Base-by-base conservation (phyloP, 1,140 invertebrate species). In the Phymastichus coffea region DNA sequence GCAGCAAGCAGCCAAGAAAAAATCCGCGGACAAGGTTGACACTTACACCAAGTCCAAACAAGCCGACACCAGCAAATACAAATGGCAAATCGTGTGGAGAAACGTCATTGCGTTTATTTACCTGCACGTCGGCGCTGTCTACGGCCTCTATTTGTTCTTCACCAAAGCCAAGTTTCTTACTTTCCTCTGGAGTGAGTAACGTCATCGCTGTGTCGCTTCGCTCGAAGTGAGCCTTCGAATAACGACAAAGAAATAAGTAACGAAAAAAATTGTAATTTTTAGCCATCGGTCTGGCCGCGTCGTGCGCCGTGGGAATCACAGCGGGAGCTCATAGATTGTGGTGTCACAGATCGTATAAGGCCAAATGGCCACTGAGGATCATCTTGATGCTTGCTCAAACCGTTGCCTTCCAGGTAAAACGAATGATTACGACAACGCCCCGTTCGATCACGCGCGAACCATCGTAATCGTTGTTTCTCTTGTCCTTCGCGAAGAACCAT, bases 281-380 rank as follows among this genome's bases (percentile, higher is more conserved):
- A 82, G 78, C 40, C 20, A 2, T 76, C 0, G 8, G 68, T 1
- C 8, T 80, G 1, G 79, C 78, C 0, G 22, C 63, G 0, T 59
- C 78, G 17, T 80, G 81, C 1, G 90, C 80, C 1, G 63, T 91
- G 53, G 90, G 90, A 0, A 84, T 96, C 19, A 96, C 94, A 10
- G 94, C 90, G 1, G 94, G 95, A 8, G 91, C 91, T 3, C 94
- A 97, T 70, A 80, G 94, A 57, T 79, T 96, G 9, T 97, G 93
- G 93, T 84, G 91, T 0, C 95, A 97, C 75, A 82, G 87, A 63
- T 80, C 90, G 2, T 97, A 95, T 76, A 94, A 94, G 78, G 95
- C 94, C 0, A 87, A 85, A 62, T 85, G 88, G 80, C 93, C 89
- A 0, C 72, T 95, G 52, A 82, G 91, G 47, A 17, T 93, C 0